Percentiles rank a stretch among this genome's conserved stretches.
phyloP scores from a whole-genome alignment of 2,113 vertebrate species.

The Antigone vipio region DNA sequence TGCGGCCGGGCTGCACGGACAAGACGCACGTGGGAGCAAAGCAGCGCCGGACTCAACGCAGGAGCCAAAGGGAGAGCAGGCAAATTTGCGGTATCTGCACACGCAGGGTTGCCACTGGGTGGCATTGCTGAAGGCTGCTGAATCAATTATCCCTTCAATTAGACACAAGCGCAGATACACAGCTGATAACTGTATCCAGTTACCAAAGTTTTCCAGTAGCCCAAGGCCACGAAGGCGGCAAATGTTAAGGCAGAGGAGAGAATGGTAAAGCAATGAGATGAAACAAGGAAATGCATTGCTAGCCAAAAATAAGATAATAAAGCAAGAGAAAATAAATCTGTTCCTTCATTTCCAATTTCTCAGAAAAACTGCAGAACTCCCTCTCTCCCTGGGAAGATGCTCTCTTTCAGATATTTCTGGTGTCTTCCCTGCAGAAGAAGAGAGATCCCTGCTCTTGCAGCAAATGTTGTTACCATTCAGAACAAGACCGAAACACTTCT shows the following conservation, averaged over 20 bases:
- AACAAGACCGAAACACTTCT: neutral
- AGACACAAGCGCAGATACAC: neutral
- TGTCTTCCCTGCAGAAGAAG: neutral
- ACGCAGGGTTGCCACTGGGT: conserved; percentile 9
- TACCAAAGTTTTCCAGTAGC: neutral
- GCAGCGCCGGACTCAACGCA: neutral
- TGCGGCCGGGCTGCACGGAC: rapidly evolving
- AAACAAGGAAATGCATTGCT: neutral
- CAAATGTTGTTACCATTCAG: neutral
- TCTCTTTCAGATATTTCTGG: neutral
- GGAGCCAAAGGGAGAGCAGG: neutral
- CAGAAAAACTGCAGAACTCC: neutral
- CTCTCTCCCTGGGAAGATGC: neutral
- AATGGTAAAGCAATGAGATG: neutral
- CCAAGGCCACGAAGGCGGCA: neutral
- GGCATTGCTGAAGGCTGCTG: conserved; percentile 23
- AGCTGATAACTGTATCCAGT: neutral
- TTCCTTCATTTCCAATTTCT: neutral
- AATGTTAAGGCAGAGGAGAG: neutral
- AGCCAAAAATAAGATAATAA: neutral
- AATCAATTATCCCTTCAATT: neutral
- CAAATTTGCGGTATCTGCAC: neutral
- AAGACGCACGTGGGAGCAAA: rapidly evolving
- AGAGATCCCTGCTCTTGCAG: neutral
- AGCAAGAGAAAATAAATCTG: neutral